Percentiles rank a stretch among this genome's conserved stretches.
phyloP scores from a whole-genome alignment of 2,797 vertebrate species.

The Tenualosa ilisha region DNA sequence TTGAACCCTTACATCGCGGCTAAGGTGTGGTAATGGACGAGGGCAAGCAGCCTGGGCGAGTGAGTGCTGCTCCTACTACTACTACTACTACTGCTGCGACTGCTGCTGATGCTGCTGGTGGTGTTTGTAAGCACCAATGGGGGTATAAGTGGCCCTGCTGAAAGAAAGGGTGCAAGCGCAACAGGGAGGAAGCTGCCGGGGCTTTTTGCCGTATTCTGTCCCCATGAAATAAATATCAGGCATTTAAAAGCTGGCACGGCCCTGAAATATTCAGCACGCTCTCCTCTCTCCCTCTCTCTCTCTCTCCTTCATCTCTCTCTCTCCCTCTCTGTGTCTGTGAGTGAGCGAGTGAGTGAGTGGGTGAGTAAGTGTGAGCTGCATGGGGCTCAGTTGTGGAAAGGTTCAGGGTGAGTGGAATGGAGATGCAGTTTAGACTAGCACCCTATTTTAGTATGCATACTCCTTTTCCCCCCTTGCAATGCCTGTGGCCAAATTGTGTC shows the following conservation, averaged over 20 bases:
- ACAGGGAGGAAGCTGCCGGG: constrained; percentile 59
- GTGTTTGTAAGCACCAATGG: constrained; percentile 61
- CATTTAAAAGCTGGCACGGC: constrained; percentile 71
- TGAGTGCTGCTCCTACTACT: no score
- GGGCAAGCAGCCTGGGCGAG: neutral
- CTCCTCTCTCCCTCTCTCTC: constrained; percentile 28
- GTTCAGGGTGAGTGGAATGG: neutral
- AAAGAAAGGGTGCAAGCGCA: constrained; percentile 50
- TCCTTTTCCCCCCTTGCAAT: constrained; percentile 46
- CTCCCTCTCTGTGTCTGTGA: neutral
- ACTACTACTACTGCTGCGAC: no score
- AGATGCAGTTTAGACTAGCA: constrained; percentile 64
- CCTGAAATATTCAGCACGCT: constrained; percentile 75
- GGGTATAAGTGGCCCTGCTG: constrained; percentile 61
- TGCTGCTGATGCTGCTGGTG: constrained; percentile 23
- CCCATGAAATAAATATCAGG: constrained; percentile 79
- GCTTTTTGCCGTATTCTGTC: constrained; percentile 73
- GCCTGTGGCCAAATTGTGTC: constrained; percentile 66
- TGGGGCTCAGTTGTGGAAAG: neutral
- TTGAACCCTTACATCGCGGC: neutral
- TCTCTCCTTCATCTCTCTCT: neutral
- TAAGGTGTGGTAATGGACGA: constrained; percentile 33
- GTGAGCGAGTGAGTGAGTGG: neutral
- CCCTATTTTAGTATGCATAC: constrained; percentile 57
- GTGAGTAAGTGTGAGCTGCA: neutral